These are phyloP conservation scores for Lordiphosa mommai DNA, from an alignment of 1,140 invertebrate species.

Conservation along the genomic window DNA sequence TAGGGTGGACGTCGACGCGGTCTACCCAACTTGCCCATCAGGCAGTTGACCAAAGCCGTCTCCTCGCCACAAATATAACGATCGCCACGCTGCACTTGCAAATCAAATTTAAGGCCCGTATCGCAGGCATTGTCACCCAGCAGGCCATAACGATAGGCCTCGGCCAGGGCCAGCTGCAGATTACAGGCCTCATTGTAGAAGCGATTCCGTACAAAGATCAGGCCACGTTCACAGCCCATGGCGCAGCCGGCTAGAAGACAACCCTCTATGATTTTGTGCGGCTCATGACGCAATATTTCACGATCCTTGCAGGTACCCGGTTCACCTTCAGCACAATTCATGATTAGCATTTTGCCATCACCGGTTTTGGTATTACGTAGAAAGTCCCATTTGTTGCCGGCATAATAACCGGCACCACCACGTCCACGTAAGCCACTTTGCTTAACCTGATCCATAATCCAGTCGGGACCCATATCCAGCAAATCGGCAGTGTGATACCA, in stretches of 20 bases:
- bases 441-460: conserved; percentile 98
- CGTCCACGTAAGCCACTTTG: conserved; percentile 95
- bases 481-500: conserved; percentile 99
- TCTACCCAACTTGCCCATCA: conserved; percentile 99
- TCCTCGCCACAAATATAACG: conserved; percentile 99
- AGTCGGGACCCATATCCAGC: conserved; percentile 94
- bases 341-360: conserved; percentile 95
- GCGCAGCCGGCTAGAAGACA: conserved; percentile 95
- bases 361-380: conserved; percentile 93
- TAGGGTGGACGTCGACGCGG: conserved; percentile 98
- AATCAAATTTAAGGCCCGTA: conserved; percentile 98
- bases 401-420: conserved; percentile 98
- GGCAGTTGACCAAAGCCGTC: conserved; percentile 98
- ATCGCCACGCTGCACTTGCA: conserved; percentile 95
- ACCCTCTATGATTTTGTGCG: conserved; percentile 98
- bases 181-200: conserved; percentile 99
- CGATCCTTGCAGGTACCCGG: conserved; percentile 99
- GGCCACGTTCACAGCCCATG: conserved; percentile 97
- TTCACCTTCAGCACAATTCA: conserved; percentile 98
- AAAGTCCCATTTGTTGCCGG: conserved; percentile 99
- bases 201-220: conserved; percentile 99
- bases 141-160: conserved; percentile 96
- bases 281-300: conserved; percentile 98
- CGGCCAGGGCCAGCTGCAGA: conserved; percentile 97
- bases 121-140: conserved; percentile 98